Evolutionary conservation across 1,140 invertebrate genomes (phyloP).

Genomic region (Caenorhabditis latens): DNA sequence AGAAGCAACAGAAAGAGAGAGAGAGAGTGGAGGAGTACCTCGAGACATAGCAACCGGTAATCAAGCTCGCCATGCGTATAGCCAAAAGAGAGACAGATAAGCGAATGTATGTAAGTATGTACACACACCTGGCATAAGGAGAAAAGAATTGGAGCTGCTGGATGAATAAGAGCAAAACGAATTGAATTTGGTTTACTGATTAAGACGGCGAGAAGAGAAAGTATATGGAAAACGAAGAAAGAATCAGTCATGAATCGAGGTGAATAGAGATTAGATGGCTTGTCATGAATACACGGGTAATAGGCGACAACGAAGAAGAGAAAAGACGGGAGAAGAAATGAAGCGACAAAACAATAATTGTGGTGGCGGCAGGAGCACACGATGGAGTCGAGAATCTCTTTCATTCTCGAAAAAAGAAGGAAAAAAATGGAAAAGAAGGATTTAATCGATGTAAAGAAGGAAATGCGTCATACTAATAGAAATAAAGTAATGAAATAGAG

Average conservation of each 20-base stretch:
- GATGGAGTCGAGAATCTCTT: neutral
- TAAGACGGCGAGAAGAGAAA: neutral
- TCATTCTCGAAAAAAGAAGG: neutral
- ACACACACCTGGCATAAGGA: slow-evolving; percentile 40
- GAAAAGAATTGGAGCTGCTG: neutral
- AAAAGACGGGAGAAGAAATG: slow-evolving; percentile 5
- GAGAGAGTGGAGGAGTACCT: slow-evolving; percentile 1
- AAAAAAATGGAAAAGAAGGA: neutral
- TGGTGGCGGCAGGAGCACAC: neutral
- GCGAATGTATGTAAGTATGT: slow-evolving; percentile 45
- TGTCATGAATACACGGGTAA: slow-evolving; percentile 44
- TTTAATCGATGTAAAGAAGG: slow-evolving; percentile 9
- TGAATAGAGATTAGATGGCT: slow-evolving; percentile 42
- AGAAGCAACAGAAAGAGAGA: neutral
- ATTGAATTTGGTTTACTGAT: slow-evolving; percentile 52
- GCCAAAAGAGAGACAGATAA: slow-evolving; percentile 43
- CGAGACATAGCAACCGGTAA: slow-evolving; percentile 53
- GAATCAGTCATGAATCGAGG: slow-evolving; percentile 24
- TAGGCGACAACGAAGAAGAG: slow-evolving; percentile 7
- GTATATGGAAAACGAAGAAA: neutral
- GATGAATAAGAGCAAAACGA: slow-evolving; percentile 51
- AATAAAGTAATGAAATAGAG: neutral
- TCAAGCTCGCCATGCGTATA: slow-evolving; percentile 48
- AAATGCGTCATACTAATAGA: slow-evolving; percentile 36
- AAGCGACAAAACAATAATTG: slow-evolving; percentile 35